Evolutionary conservation across 2,113 vertebrate genomes (phyloP).

Genomic region (Otolemur garnettii): DNA sequence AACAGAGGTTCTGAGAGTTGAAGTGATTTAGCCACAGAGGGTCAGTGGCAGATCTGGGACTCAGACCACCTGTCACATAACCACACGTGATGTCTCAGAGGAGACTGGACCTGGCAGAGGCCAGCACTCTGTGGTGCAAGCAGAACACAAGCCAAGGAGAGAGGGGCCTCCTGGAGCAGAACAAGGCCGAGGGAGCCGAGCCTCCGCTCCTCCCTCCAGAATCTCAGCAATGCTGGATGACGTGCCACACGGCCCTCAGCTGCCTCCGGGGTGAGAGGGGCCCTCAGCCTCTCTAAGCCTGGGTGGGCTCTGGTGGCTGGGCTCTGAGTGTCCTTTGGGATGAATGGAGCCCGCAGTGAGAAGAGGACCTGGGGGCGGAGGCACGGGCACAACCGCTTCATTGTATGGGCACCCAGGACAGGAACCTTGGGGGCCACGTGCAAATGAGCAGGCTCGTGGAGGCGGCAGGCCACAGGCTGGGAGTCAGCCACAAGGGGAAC

Average conservation of each 20-base stretch:
- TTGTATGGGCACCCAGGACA: neutral
- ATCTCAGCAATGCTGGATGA: constrained; percentile 28
- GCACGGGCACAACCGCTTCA: neutral
- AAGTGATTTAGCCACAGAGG: neutral
- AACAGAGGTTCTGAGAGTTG: neutral
- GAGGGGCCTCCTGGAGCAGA: neutral
- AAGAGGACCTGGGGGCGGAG: neutral
- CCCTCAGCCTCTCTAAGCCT: neutral
- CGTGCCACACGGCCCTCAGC: neutral
- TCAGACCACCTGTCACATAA: rapidly evolving
- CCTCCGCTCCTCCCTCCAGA: neutral
- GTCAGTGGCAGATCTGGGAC: neutral
- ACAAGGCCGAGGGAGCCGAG: rapidly evolving
- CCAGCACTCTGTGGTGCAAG: neutral
- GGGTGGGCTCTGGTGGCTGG: rapidly evolving
- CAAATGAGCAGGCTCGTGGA: neutral
- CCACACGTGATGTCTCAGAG: neutral
- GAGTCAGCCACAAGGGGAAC: neutral
- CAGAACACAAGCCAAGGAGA: neutral
- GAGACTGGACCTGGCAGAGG: neutral
- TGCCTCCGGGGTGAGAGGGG: neutral
- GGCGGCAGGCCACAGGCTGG: neutral
- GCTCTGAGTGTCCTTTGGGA: neutral
- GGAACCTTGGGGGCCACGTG: neutral
- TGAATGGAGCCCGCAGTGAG: constrained; percentile 62